Evolutionary conservation across 2,797 vertebrate species (phyloP), one percentile per base, ranked within the genome.

Genomic region (Clamator glandarius): DNA sequence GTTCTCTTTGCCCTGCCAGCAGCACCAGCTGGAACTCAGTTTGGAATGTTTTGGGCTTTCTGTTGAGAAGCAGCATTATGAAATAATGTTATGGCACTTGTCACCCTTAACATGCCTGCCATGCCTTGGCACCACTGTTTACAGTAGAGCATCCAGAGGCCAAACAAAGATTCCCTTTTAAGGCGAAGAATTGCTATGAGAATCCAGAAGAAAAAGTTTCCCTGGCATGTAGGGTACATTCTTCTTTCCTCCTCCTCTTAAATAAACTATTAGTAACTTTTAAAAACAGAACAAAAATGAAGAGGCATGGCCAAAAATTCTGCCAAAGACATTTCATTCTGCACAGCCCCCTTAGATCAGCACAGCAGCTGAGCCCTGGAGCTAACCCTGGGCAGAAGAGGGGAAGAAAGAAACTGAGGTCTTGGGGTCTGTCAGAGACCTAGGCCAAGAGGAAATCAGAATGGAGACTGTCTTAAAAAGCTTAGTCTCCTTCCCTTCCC

Each of bases 161-260:
- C 62, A 51, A 79, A 94, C 78, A 82, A 92, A 96, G 44, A 86
- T 97, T 92, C 85, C 98, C 98, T 98, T 98, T 97, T 98, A 98
- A 98, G 98, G 98, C 58, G 81, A 97, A 93, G 97, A 90, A 90
- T 74, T 89, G 81, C 96, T 94, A 46, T 96, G 97, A 96, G 97
- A 97, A 97, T 97, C 92, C 58, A 36, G 20, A 94, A 95, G 95
- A 96, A 95, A 92, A 95, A 59, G 90, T 96, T 92, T 97, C 96
- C 86, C 96, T 97, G 97, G 97, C 97, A 90, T 92, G 82, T 80
- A 50, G 83, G 93, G 93, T 92, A 89, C 96, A 95, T 97, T 96
- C 93, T 97, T 97, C 82, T 96, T 94, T 93, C 95, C 95, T 97
- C 92, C 94, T 96, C 92, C 92, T 96, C 92, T 96, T 97, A 97